Evolutionary conservation across 1,140 invertebrate species (phyloP).

Genomic region (Rhagoletis zephyria): DNA sequence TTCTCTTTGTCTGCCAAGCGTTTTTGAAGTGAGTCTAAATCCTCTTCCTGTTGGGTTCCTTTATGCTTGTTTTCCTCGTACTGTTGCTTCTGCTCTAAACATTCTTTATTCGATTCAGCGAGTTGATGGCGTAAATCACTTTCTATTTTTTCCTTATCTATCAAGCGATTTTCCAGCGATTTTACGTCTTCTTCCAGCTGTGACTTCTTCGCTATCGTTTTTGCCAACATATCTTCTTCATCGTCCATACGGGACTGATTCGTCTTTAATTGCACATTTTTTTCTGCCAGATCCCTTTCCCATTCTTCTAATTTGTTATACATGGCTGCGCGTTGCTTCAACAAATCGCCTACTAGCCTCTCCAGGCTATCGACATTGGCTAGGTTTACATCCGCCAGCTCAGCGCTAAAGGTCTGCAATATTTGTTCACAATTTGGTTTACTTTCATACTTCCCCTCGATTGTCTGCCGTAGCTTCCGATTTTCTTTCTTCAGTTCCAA

Average conservation of each 20-base stretch:
- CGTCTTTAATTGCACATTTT: constrained; percentile 16
- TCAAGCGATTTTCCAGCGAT: neutral
- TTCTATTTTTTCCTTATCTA: neutral
- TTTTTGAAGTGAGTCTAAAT: neutral
- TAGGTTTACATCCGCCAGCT: constrained; percentile 1
- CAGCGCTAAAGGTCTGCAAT: constrained; percentile 1
- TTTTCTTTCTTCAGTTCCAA: constrained; percentile 67
- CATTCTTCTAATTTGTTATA: constrained; percentile 21
- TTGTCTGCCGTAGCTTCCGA: constrained; percentile 55
- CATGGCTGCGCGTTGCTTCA: neutral
- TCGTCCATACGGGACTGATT: neutral
- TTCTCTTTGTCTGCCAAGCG: neutral
- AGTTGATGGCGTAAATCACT: neutral
- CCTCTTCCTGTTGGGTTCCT: neutral
- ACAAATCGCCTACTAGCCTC: neutral
- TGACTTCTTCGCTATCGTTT: neutral
- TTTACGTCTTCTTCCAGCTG: constrained; percentile 8
- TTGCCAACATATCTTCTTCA: constrained; percentile 20
- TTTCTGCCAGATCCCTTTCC: neutral
- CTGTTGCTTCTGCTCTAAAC: neutral
- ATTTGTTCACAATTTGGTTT: constrained; percentile 24
- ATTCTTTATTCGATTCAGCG: neutral
- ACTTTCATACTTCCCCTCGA: neutral
- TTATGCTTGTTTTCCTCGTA: neutral
- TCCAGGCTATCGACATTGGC: neutral